Evolutionary conservation across 2,113 vertebrate genomes (phyloP).

Genomic region (Formicarius rufipectus): DNA sequence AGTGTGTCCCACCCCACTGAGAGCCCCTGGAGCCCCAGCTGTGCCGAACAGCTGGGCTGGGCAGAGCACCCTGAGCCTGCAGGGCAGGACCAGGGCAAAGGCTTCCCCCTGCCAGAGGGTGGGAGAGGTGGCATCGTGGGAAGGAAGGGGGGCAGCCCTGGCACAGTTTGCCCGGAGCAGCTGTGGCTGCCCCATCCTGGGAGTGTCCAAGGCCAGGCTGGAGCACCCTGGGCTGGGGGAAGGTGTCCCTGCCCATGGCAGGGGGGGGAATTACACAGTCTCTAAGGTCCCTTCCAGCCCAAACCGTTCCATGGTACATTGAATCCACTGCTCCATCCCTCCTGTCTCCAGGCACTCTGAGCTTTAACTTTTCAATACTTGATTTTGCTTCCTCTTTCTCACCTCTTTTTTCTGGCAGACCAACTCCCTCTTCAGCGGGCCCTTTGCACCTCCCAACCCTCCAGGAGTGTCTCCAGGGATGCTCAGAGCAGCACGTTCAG

Average conservation of each 20-base stretch:
- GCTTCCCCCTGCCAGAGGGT: rapidly evolving
- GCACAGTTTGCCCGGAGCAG: not conserved
- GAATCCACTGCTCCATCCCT: not conserved
- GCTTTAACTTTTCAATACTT: not conserved
- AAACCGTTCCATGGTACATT: not conserved
- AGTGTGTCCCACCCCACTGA: no score
- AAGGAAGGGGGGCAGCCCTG: not conserved
- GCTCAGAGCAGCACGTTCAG: rapidly evolving
- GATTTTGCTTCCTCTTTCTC: rapidly evolving
- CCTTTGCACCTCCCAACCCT: not conserved
- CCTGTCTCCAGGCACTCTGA: not conserved
- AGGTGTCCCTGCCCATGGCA: not conserved
- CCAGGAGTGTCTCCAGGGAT: not conserved
- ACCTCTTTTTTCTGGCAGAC: no score
- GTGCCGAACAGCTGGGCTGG: no score
- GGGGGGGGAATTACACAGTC: no score
- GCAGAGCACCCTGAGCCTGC: no score
- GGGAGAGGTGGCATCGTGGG: not conserved
- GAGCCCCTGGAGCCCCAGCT: no score
- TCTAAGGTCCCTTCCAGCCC: not conserved
- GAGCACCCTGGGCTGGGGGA: rapidly evolving
- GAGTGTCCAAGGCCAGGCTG: rapidly evolving
- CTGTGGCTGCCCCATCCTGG: not conserved
- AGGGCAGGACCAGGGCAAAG: rapidly evolving
- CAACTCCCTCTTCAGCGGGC: not conserved